phyloP scores from a whole-genome alignment of 2,797 vertebrate genomes.

The Eremophila alpestris region DNA sequence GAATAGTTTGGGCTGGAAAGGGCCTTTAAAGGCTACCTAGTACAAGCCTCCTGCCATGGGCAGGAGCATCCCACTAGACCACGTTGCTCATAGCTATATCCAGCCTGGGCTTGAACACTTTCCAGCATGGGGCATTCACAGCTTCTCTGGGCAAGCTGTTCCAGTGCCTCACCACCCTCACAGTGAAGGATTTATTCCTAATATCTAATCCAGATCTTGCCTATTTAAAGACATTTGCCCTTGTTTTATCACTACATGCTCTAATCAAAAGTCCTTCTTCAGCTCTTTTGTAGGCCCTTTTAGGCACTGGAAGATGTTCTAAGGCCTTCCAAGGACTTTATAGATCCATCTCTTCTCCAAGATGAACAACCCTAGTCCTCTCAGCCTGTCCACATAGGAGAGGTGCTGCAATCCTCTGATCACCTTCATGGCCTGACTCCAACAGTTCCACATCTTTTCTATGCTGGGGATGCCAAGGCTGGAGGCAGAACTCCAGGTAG shows the following conservation, averaged over 20 bases:
- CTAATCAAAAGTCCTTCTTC: not conserved
- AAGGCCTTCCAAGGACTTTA: not conserved
- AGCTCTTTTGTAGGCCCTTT: not conserved
- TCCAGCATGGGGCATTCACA: fast-evolving
- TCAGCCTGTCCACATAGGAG: not conserved
- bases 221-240: not conserved
- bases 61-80: not conserved
- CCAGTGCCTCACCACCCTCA: not conserved
- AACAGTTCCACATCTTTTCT: not conserved
- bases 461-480: not conserved
- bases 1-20: not conserved
- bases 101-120: not conserved
- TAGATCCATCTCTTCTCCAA: not conserved
- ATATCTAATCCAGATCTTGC: not conserved
- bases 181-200: not conserved
- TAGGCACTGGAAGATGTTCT: not conserved
- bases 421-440: not conserved
- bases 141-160: not conserved
- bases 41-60: too few species aligned
- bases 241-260: not conserved
- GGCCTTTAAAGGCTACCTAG: not conserved
- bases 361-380: not conserved
- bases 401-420: not conserved
- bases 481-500: too few species aligned
- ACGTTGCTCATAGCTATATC: not conserved